Conservation (phyloP, 2,797 vertebrate species). For the Spatula versicolor region DNA sequence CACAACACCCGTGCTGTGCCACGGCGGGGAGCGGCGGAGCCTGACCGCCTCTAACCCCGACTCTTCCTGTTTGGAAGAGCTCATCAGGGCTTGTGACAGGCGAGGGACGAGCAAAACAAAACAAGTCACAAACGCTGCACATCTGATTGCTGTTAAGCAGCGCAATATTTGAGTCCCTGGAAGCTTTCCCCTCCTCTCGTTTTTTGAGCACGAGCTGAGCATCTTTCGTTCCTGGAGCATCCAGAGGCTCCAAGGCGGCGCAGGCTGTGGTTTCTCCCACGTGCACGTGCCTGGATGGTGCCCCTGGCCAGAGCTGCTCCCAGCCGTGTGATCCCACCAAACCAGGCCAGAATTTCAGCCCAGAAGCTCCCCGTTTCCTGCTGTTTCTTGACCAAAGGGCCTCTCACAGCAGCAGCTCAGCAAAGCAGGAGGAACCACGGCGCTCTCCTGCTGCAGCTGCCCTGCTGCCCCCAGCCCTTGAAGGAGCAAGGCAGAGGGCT, state of each 20-base stretch:
- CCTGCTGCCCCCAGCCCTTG: background rate
- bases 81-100: background rate
- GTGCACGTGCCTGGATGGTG: background rate
- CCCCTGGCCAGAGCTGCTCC: background rate
- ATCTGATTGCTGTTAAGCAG: conserved; percentile 33
- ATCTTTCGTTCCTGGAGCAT: background rate
- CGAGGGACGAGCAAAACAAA: background rate
- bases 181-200: background rate
- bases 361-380: background rate
- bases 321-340: background rate
- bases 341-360: background rate
- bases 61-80: background rate
- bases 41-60: background rate
- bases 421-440: rapidly evolving
- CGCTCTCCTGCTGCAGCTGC: background rate
- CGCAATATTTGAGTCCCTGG: background rate
- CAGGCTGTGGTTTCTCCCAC: background rate
- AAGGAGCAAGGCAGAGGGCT: background rate
- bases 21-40: background rate
- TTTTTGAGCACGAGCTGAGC: background rate
- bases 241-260: background rate
- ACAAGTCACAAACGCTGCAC: background rate
- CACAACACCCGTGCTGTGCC: background rate
- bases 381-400: background rate
- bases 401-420: background rate